These are phyloP conservation scores for Tetraodon nigroviridis DNA, from an alignment of 2,113 vertebrate species.

Conservation along the genomic window DNA sequence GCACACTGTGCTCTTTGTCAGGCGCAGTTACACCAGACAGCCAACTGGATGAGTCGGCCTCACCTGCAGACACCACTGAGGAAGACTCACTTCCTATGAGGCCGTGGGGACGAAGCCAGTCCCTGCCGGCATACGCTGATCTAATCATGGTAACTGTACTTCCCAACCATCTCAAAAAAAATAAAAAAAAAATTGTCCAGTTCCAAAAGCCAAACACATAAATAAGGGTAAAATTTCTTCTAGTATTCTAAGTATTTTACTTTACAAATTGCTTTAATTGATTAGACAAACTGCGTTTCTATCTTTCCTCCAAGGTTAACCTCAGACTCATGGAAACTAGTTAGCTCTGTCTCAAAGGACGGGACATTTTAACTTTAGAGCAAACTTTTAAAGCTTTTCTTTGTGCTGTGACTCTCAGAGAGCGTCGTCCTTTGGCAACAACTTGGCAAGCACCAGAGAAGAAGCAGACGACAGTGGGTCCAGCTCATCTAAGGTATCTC, in stretches of 20 bases:
- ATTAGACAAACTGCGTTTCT: no score
- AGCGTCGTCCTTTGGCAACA: conserved; percentile 70
- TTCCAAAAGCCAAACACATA: no score
- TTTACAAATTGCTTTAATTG: no score
- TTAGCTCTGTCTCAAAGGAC: no score
- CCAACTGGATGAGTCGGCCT: conserved; percentile 59
- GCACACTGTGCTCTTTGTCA: conserved; percentile 54
- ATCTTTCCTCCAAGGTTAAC: no score
- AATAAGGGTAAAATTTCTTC: no score
- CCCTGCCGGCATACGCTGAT: conserved; percentile 65
- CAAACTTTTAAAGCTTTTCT: background rate
- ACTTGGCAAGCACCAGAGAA: conserved; percentile 72
- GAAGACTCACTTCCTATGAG: conserved; percentile 62
- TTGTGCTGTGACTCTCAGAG: conserved; percentile 37
- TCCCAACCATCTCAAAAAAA: no score
- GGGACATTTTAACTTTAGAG: no score
- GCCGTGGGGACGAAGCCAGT: conserved; percentile 70
- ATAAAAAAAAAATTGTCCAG: no score
- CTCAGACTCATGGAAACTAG: no score
- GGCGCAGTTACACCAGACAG: conserved; percentile 50
- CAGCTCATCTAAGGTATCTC: conserved; percentile 73
- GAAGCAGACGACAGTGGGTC: conserved; percentile 79
- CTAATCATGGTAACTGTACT: conserved; percentile 65
- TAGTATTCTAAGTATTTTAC: no score
- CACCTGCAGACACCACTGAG: conserved; percentile 55